Conservation (phyloP, 2,888 invertebrate genomes). For the Glaucopsyche alexis region DNA sequence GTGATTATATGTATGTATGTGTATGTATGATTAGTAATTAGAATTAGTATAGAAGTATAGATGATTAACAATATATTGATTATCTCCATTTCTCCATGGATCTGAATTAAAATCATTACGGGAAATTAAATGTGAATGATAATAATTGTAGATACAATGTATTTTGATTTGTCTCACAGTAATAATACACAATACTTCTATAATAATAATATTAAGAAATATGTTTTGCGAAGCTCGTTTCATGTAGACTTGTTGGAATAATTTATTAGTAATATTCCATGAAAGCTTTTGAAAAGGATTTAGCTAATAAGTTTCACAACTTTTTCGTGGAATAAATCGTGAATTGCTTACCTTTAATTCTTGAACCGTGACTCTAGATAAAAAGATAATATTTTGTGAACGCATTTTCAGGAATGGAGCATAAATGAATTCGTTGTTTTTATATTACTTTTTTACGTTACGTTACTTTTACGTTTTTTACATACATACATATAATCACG, state of each 20-base stretch:
- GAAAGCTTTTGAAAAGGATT: not conserved
- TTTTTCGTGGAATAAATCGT: not conserved
- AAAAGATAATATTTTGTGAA: not conserved
- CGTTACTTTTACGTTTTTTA: too few species aligned
- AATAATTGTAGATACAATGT: too few species aligned
- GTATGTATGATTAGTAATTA: too few species aligned
- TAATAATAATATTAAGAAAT: constrained; percentile 10
- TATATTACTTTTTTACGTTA: not conserved
- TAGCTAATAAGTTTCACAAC: not conserved
- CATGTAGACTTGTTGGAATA: not conserved
- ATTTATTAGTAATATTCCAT: not conserved
- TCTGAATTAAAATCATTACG: too few species aligned
- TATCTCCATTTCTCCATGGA: too few species aligned
- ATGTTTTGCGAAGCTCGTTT: not conserved
- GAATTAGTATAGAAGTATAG: too few species aligned
- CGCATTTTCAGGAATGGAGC: not conserved
- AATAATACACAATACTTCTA: too few species aligned
- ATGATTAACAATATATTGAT: too few species aligned
- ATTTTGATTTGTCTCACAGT: too few species aligned
- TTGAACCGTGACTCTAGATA: not conserved
- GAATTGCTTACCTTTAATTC: not conserved
- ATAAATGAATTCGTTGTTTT: not conserved
- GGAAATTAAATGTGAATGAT: too few species aligned
- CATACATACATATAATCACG: too few species aligned
- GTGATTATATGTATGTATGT: too few species aligned